Percentiles rank a stretch among this genome's conserved stretches.
phyloP scores from a whole-genome alignment of 2,113 vertebrate genomes.

The Puntigrus tetrazona region DNA sequence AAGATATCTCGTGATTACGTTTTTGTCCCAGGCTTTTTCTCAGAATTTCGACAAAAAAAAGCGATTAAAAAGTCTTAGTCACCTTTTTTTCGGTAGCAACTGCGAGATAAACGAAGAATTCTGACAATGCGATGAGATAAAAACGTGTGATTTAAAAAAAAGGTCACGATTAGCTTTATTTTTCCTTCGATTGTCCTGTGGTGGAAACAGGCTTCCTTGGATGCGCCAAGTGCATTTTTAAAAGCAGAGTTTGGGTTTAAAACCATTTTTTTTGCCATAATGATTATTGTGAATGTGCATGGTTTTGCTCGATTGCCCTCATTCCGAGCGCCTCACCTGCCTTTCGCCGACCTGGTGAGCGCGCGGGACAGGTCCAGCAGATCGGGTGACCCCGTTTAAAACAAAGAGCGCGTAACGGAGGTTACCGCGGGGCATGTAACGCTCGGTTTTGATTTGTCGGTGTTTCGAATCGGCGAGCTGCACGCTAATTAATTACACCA shows the following conservation, averaged over 20 bases:
- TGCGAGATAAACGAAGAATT: too few species aligned
- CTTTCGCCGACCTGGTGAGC: background rate
- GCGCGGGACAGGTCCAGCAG: background rate
- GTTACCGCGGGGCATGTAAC: background rate
- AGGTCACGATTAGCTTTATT: background rate
- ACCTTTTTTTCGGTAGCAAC: too few species aligned
- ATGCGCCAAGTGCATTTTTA: constrained; percentile 8
- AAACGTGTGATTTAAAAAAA: too few species aligned
- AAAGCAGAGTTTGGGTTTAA: constrained; percentile 5
- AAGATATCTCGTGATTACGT: too few species aligned
- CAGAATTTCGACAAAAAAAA: background rate
- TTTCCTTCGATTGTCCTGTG: background rate
- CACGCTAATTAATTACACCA: background rate
- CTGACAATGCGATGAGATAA: too few species aligned
- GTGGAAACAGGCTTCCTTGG: background rate
- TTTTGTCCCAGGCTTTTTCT: too few species aligned
- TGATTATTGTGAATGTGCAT: constrained; percentile 30
- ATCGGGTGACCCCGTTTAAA: background rate
- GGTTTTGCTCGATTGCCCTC: constrained; percentile 10
- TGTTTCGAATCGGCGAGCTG: background rate
- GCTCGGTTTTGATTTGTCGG: background rate
- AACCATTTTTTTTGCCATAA: constrained; percentile 1
- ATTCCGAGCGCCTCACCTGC: constrained; percentile 21
- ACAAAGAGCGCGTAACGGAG: background rate
- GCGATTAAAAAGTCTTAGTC: too few species aligned